Evolutionary conservation across 2,113 vertebrate species (phyloP), one percentile per base, ranked within the genome.

Genomic region (Neolamprologus devosi): DNA sequence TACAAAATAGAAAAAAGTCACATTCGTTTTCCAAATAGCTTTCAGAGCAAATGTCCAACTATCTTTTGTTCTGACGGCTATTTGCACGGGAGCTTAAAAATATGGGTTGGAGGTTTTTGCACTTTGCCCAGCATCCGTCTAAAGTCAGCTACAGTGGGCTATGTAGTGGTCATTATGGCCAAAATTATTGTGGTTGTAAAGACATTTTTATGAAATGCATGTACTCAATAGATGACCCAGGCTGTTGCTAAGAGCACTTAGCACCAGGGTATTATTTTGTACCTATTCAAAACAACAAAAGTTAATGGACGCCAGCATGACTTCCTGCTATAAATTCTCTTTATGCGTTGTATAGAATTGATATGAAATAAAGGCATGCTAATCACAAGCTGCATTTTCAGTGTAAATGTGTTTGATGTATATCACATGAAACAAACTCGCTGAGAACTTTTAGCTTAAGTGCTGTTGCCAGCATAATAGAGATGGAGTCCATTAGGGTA

Each of bases 201-300:
- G 80, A 11, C 9, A 12, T 58, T 84, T 90, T 79, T 68, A 80
- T 65, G 80, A 82, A 13, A 80, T 85, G 33, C 87, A 91, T 84
- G 84, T 88, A 83, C 84, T 89, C 85, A 89, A 88, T 83, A 92
- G 88, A 88, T 87, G 84, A 86, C 19, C 17, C 4, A 5, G 73
- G 54, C 75, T 42, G 70, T 79, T 85, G 45, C 42, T 82, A 58
- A 88, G 45, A 83, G 82, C 82, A 17, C 85, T 58, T 23, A 73
- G 60, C 80, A 81, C 54, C 21, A 58, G 60, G 82, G 17, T 42
- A 37, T 75, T 53, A 8, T 78, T 91, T 80, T 26, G 11, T 78
- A 78, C 73, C 73, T 53, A 37, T 88, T 58, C 65, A 88, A 49
- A 13, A 47, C 21, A 82, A 83, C 55, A 81, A 78, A 86, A n/a